Conservation (phyloP, 2,888 invertebrate genomes). For the Cataglyphis cursor region DNA sequence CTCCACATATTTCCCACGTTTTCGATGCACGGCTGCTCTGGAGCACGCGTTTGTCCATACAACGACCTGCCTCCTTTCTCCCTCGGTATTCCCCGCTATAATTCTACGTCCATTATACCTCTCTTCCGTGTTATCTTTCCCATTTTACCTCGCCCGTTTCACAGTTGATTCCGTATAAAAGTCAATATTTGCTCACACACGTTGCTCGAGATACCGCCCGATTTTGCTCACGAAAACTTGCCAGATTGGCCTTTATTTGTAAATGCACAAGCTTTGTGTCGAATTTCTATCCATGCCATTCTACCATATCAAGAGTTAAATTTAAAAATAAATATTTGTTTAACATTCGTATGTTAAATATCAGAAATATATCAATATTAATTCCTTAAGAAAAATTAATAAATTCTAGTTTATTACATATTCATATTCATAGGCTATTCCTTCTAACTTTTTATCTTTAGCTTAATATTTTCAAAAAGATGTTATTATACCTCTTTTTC, state of each 20-base stretch:
- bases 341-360: background rate
- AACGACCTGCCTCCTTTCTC: slow-evolving; percentile 47
- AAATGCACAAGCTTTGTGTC: background rate
- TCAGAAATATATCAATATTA: background rate
- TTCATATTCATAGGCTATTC: background rate
- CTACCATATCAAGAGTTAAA: background rate
- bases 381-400: background rate
- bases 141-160: slow-evolving; percentile 66
- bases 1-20: slow-evolving; percentile 72
- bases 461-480: background rate
- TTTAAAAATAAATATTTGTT: slow-evolving; percentile 1
- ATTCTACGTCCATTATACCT: slow-evolving; percentile 57
- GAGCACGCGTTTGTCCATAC: slow-evolving; percentile 68
- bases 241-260: slow-evolving; percentile 59
- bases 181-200: slow-evolving; percentile 79
- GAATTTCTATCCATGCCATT: slow-evolving; percentile 8
- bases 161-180: slow-evolving; percentile 59
- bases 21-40: slow-evolving; percentile 79
- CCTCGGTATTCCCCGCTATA: slow-evolving; percentile 44
- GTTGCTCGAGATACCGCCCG: slow-evolving; percentile 76
- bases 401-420: background rate
- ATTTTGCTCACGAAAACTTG: slow-evolving; percentile 76
- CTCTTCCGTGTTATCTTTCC: slow-evolving; percentile 59
- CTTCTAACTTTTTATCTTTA: background rate
- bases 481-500: background rate